A percentile compares a stretch with the other conserved stretches of the same genome.
Conservation (phyloP, 30 jellyfish, hydroid and myxozoan species). For the Chironex yamaguchii region DNA sequence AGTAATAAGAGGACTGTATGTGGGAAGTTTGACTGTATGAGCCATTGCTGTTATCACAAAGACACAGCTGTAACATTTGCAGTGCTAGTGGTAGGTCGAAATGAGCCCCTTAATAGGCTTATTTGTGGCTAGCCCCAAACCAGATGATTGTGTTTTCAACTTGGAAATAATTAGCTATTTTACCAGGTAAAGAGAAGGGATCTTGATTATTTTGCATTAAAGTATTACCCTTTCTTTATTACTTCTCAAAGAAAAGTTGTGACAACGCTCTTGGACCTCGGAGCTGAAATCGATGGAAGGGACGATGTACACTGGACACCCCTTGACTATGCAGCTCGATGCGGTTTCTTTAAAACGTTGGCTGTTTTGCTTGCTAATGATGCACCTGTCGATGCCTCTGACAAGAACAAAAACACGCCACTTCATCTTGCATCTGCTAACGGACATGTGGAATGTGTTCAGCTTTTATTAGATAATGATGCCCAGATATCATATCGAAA, state of each 20-base stretch:
- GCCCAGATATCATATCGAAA: slow-evolving; percentile 80
- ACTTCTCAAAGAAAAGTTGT: slow-evolving; percentile 79
- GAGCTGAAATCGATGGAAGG: slow-evolving; percentile 94
- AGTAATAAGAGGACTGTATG: no score
- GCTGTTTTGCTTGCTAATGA: slow-evolving; percentile 79
- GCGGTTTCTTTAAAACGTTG: slow-evolving; percentile 82
- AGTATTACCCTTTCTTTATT: no score
- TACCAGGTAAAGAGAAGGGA: no score
- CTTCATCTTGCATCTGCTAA: slow-evolving; percentile 89
- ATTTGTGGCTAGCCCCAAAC: no score
- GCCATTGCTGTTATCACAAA: no score
- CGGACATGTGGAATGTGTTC: slow-evolving; percentile 91
- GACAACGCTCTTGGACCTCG: slow-evolving; percentile 78
- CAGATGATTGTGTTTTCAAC: no score
- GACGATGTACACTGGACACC: slow-evolving; percentile 98
- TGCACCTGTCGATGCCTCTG: slow-evolving; percentile 94
- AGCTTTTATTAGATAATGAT: slow-evolving; percentile 76
- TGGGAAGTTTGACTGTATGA: no score
- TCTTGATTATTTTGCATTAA: no score
- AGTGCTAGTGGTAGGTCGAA: no score
- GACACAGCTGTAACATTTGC: no score
- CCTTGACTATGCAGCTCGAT: slow-evolving; percentile 89
- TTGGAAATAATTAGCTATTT: no score
- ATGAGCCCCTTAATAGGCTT: no score
- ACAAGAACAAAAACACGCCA: slow-evolving; percentile 88